A percentile compares a stretch with the other conserved stretches of the same genome.
Evolutionary conservation across 2,113 vertebrate species (phyloP).

Genomic region (Grallaria varia): DNA sequence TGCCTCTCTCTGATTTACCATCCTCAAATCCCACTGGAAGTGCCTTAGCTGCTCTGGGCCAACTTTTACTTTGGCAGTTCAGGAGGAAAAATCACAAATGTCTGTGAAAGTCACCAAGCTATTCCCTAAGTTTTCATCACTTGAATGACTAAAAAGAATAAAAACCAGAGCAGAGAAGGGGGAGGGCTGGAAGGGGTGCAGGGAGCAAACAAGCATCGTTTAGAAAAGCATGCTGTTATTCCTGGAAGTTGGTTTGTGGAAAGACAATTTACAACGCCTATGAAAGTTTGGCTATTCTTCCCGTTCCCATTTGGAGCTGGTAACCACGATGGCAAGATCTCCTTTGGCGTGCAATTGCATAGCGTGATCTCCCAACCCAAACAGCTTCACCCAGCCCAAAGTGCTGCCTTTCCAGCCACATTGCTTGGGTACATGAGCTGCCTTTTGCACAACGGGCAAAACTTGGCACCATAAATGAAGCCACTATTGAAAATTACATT

Average conservation of each 20-base stretch:
- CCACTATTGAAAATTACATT: not conserved
- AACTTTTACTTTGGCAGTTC: slow-evolving; percentile 53
- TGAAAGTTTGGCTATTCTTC: slow-evolving; percentile 55
- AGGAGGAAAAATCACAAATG: slow-evolving; percentile 61
- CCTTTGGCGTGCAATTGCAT: not conserved
- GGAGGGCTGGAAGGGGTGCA: slow-evolving; percentile 16
- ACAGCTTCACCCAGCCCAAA: slow-evolving; percentile 1
- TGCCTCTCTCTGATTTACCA: slow-evolving; percentile 61
- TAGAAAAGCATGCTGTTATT: slow-evolving; percentile 70
- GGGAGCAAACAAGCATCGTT: slow-evolving; percentile 52
- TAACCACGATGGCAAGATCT: slow-evolving; percentile 44
- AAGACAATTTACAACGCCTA: slow-evolving; percentile 61
- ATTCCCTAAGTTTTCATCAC: slow-evolving; percentile 54
- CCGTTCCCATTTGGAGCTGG: slow-evolving; percentile 29
- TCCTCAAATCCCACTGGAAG: slow-evolving; percentile 53
- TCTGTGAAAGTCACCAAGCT: slow-evolving; percentile 55
- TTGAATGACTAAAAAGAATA: slow-evolving; percentile 41
- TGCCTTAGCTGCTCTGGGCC: not conserved
- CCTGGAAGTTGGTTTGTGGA: slow-evolving; percentile 63
- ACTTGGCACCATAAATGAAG: not conserved
- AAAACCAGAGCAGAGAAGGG: slow-evolving; percentile 33
- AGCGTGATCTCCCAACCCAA: slow-evolving; percentile 36
- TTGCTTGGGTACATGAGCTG: not conserved
- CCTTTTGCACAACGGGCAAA: not conserved
- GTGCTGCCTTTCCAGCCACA: not conserved